Conservation (phyloP, 2,888 invertebrate genomes). For the Ectemnius lituratus region DNA sequence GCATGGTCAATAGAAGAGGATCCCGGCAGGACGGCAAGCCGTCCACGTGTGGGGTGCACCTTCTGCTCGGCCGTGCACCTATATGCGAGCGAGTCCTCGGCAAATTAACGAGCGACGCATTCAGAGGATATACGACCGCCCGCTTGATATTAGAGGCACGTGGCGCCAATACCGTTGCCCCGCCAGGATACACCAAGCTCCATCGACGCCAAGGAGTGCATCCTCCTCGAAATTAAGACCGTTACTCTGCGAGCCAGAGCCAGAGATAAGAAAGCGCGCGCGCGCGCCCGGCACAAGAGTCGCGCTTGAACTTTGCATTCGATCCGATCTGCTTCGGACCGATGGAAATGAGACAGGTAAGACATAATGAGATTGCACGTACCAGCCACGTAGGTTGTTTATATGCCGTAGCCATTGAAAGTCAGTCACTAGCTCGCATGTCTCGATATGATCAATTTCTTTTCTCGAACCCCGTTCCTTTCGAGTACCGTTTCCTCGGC, state of each 20-base stretch:
- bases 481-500: background rate
- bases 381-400: background rate
- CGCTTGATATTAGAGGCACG: conserved; percentile 56
- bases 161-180: conserved; percentile 48
- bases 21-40: conserved; percentile 16
- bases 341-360: conserved; percentile 4
- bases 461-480: background rate
- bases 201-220: conserved; percentile 1
- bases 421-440: background rate
- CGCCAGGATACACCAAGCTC: conserved; percentile 26
- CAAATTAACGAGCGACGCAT: conserved; percentile 63
- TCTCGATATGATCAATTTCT: conserved; percentile 1
- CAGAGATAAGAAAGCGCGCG: background rate
- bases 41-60: conserved; percentile 53
- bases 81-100: conserved; percentile 46
- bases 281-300: background rate
- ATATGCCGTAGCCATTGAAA: background rate
- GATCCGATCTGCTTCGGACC: background rate
- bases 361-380: conserved; percentile 7
- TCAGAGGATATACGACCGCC: conserved; percentile 50
- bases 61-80: conserved; percentile 52
- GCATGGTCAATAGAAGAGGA: background rate
- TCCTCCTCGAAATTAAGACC: conserved; percentile 24
- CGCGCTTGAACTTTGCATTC: background rate
- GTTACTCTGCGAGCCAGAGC: conserved; percentile 2